Conservation (phyloP, 2,888 invertebrate species). For the Drosophila flavopinicola region DNA sequence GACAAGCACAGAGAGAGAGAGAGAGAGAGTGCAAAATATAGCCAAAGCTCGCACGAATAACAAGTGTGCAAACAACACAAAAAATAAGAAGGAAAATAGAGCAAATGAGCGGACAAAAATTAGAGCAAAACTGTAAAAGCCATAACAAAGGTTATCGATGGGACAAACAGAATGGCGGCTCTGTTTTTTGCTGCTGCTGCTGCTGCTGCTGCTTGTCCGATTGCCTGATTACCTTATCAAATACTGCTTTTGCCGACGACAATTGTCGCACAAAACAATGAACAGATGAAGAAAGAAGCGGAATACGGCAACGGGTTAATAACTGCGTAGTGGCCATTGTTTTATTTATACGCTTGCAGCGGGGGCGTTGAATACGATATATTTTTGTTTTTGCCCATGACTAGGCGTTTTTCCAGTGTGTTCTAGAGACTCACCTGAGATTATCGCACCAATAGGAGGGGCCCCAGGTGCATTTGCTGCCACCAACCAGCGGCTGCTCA, state of each 20-base stretch:
- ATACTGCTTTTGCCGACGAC: constrained; percentile 19
- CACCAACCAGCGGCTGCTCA: constrained; percentile 85
- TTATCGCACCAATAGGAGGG: constrained; percentile 91
- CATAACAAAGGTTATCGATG: constrained; percentile 63
- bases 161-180: constrained; percentile 35
- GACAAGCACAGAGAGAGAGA: constrained; percentile 10
- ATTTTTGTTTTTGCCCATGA: constrained; percentile 35
- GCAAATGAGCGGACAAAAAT: constrained; percentile 23
- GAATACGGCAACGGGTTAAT: constrained; percentile 40
- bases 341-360: constrained; percentile 10
- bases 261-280: constrained; percentile 44
- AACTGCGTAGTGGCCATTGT: constrained; percentile 58
- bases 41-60: constrained; percentile 10
- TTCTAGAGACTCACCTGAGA: constrained; percentile 76
- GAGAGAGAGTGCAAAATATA: constrained; percentile 28
- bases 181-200: constrained; percentile 6
- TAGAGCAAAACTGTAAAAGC: constrained; percentile 52
- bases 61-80: constrained; percentile 11
- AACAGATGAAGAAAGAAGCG: constrained; percentile 20
- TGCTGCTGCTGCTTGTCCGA: constrained; percentile 40
- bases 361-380: constrained; percentile 7
- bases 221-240: constrained; percentile 53
- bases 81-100: constrained; percentile 7
- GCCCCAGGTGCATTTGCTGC: constrained; percentile 90
- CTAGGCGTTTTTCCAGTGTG: constrained; percentile 45